Conservation (phyloP, 2,888 invertebrate species). For the Nematopogon swammerdamellus region DNA sequence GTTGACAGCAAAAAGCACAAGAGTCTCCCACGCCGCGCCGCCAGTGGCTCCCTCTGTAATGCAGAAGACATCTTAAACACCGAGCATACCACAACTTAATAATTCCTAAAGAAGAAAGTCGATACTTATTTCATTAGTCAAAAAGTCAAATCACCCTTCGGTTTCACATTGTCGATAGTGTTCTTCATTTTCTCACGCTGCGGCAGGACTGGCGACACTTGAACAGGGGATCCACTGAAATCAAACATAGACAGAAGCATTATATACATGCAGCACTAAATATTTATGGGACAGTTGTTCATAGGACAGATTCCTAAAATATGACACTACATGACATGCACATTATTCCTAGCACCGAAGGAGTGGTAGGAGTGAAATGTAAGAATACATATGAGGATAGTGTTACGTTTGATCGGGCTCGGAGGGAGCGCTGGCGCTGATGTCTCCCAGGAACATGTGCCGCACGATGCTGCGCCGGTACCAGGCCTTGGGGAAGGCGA, state of each 20-base stretch:
- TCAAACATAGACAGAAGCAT: too few species aligned
- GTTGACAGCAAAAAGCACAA: constrained; percentile 94
- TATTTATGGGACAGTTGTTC: neutral
- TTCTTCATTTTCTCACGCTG: constrained; percentile 45
- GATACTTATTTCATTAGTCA: neutral
- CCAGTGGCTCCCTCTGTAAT: constrained; percentile 50
- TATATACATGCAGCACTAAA: too few species aligned
- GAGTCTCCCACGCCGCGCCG: constrained; percentile 89
- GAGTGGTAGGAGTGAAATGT: neutral
- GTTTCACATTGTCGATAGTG: constrained; percentile 31
- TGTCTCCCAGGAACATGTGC: constrained; percentile 89
- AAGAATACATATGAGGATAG: neutral
- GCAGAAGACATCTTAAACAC: too few species aligned
- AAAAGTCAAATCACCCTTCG: constrained; percentile 25
- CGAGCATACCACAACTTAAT: constrained; percentile 9
- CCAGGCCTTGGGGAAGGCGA: constrained; percentile 99
- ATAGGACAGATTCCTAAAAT: neutral
- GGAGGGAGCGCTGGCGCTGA: constrained; percentile 55
- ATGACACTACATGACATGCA: too few species aligned
- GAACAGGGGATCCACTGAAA: constrained; percentile 10
- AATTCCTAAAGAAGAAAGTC: neutral
- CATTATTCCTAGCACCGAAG: too few species aligned
- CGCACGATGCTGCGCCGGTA: constrained; percentile 92
- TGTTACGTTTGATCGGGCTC: constrained; percentile 9
- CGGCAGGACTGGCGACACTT: constrained; percentile 39